phyloP scores from a whole-genome alignment of 2,888 invertebrate species.

The Antitype chi region DNA sequence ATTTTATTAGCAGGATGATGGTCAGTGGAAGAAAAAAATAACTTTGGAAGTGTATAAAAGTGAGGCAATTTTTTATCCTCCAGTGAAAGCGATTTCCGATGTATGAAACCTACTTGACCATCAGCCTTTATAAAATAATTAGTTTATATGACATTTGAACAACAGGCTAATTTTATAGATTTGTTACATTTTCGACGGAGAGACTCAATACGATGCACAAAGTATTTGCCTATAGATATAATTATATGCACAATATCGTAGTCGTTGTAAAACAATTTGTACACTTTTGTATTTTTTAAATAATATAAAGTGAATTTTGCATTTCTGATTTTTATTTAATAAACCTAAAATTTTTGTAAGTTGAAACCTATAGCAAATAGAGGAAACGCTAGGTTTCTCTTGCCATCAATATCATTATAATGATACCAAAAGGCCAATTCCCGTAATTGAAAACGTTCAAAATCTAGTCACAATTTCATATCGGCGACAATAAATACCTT shows the following conservation, averaged over 20 bases:
- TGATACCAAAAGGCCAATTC: neutral
- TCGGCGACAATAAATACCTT: no score
- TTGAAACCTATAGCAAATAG: neutral
- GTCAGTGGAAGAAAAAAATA: neutral
- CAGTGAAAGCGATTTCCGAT: neutral
- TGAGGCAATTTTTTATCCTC: neutral
- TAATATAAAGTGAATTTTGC: constrained; percentile 81
- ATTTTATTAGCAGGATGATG: constrained; percentile 15
- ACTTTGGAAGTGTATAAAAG: neutral
- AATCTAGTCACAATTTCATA: no score
- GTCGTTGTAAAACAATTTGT: constrained; percentile 80
- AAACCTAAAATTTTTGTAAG: no score
- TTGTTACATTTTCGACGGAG: constrained; percentile 31
- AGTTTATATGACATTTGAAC: constrained; percentile 19
- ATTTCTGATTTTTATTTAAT: constrained; percentile 54
- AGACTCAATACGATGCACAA: constrained; percentile 70
- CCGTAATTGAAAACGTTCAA: no score
- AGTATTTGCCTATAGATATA: constrained; percentile 70
- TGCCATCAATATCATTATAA: neutral
- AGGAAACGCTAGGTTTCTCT: neutral
- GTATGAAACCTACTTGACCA: neutral
- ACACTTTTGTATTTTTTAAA: constrained; percentile 87
- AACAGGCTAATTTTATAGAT: constrained; percentile 35
- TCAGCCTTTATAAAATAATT: constrained; percentile 19
- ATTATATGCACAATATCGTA: constrained; percentile 79